Evolutionary conservation across 2,113 vertebrate genomes (phyloP).

Genomic region (Poecilia latipinna): DNA sequence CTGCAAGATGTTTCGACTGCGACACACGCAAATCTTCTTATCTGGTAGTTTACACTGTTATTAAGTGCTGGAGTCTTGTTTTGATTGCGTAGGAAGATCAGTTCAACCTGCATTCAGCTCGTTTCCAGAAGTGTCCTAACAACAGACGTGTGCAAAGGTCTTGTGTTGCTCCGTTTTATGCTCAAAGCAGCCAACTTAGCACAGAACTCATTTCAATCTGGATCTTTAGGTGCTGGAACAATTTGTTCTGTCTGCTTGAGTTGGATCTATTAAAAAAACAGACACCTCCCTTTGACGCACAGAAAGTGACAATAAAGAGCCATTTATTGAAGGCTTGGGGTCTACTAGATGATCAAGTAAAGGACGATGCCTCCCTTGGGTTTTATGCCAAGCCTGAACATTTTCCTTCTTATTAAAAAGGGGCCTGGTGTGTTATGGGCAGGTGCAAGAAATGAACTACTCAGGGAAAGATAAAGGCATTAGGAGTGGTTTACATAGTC

Average conservation of each 20-base stretch:
- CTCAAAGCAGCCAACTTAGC: neutral
- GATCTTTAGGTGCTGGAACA: neutral
- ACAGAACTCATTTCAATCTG: neutral
- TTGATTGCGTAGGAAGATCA: neutral
- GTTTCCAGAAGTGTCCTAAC: conserved; percentile 1
- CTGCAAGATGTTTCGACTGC: conserved; percentile 17
- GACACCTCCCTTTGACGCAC: neutral
- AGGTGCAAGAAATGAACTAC: too few species aligned
- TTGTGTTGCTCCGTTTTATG: neutral
- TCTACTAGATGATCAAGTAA: neutral
- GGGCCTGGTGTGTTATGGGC: neutral
- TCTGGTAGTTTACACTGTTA: conserved; percentile 15
- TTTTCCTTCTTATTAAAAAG: too few species aligned
- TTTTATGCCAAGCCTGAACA: neutral
- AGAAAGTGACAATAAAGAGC: neutral
- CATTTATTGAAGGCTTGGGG: neutral
- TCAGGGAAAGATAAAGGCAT: too few species aligned
- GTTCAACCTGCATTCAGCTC: neutral
- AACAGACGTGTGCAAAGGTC: neutral
- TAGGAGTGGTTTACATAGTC: too few species aligned
- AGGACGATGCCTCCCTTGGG: neutral
- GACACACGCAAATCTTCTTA: conserved; percentile 10
- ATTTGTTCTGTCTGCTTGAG: neutral
- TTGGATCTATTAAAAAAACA: neutral
- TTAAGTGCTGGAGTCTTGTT: conserved; percentile 11